Base-by-base conservation (phyloP, 2,888 invertebrate genomes). In the Drosophila borborema region DNA sequence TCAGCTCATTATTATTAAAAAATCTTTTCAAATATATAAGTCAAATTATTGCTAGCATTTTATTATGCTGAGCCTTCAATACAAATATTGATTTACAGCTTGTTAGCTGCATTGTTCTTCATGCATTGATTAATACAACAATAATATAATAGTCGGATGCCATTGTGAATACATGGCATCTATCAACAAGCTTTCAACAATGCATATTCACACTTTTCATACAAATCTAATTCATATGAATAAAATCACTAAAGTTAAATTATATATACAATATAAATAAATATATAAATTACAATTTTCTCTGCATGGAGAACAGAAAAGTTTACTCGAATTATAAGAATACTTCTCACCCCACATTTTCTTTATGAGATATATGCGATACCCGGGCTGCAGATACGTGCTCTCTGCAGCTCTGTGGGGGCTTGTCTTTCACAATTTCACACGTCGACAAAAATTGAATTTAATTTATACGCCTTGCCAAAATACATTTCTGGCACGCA, bases 391-490 rank as follows among this genome's bases (percentile, higher is more conserved):
- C 20, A 38, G 16, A n/a, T 38, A 64, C 59, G 55, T 60, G 43
- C 34, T 20, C 31, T 49, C 31, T 31, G 28, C 2, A 38, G 49
- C 36, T 55, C 41, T 40, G 41, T 45, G 36, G 43, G 55, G 16
- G 45, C 46, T 48, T 77, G 71, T 79, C 80, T 74, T 81, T 84
- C 46, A 62, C 82, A 84, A 85, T 82, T 79, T 85, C 80, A 77
- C 82, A 82, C 82, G 85, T 82, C 85, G 69, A 68, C 82, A 79
- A 82, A 84, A 82, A 85, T 85, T 80, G 80, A 84, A 82, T 82
- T 82, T 85, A 82, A 82, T 82, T 82, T 82, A 82, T 82, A 72
- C 72, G 77, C 66, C 74, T 64, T 72, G 85, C 72, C 80, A 82
- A 84, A 82, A 74, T 56, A 82, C 76, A 82, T 64, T 70, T 77